Evolutionary conservation across 2,888 invertebrate species (phyloP), one percentile per base, ranked within the genome.

Genomic region (Lochmaea capreae): DNA sequence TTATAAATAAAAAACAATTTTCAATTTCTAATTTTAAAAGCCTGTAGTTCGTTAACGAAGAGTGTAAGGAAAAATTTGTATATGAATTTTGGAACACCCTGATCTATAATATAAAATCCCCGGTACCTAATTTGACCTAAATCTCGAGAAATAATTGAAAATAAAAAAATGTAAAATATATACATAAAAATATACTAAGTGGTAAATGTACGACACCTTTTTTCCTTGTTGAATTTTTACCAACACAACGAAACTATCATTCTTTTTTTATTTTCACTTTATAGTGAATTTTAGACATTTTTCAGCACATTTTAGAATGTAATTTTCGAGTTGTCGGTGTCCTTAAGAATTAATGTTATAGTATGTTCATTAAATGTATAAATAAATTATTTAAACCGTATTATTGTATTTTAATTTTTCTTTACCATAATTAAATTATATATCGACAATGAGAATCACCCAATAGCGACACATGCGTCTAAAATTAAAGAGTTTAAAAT

Each of bases 321-420:
- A 81, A 82, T 81, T 84, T 82, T 84, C 81, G 80, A 84, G 82
- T 83, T 84, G 81, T 84, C 83, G 84, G 81, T 84, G 84, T 84
- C 83, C 82, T 84, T 81, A 82, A 83, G 81, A 83, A 81, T 84
- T 83, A 84, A 84, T 84, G 84, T 84, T 84, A 84, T 84, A 81
- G 83, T 83, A 83, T 84, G 83, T 84, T 84, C 82, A 83, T 80
- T 84, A 79, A 83, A 84, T 84, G 84, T 84, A 84, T 83, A 81
- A 84, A 84, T 82, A 83, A 83, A 84, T 77, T 76, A 78, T 78
- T 77, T 76, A 76, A 78, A 78, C 71, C 54, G 66, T 71, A 65
- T 39, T 39, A 52, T 52, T 62, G 70, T 22, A 16, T 63, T 68
- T 71, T 68, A 54, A 49, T 71, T n/a, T 1, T 14, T 16, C 11